phyloP scores from a whole-genome alignment of 2,888 invertebrate genomes.

The Tridacna crocea region DNA sequence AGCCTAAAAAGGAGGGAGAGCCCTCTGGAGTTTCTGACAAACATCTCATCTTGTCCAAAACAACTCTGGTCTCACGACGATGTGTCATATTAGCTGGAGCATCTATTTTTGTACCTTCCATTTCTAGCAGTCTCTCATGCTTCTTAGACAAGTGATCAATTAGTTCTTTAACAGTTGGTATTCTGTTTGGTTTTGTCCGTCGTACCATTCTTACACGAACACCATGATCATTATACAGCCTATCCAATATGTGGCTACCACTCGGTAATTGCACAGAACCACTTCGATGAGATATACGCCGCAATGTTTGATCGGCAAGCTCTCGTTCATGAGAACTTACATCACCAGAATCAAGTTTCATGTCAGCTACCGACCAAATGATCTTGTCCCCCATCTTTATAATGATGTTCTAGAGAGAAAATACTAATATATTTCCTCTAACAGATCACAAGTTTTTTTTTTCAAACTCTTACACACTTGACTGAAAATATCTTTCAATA shows the following conservation, averaged over 20 bases:
- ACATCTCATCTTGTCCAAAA: conserved; percentile 22
- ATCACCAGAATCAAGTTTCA: conserved; percentile 17
- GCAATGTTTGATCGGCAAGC: conserved; percentile 34
- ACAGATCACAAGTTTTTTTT: too few relatives aligned
- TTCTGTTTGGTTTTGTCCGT: conserved; percentile 58
- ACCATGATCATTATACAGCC: conserved; percentile 71
- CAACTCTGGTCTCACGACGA: not conserved
- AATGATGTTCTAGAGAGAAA: not conserved
- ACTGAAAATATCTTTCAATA: not conserved
- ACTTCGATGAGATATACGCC: conserved; percentile 46
- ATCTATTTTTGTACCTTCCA: conserved; percentile 48
- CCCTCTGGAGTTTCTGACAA: conserved; percentile 36
- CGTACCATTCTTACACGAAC: conserved; percentile 66
- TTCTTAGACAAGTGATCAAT: conserved; percentile 71
- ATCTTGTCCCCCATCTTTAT: conserved; percentile 10
- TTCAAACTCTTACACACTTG: too few relatives aligned
- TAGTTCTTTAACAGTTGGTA: conserved; percentile 72
- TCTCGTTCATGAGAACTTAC: conserved; percentile 25
- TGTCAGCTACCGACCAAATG: conserved; percentile 1
- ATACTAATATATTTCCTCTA: too few relatives aligned
- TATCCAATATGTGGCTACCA: conserved; percentile 64
- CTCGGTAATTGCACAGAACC: conserved; percentile 60
- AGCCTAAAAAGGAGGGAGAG: not conserved
- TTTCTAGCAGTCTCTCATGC: conserved; percentile 67
- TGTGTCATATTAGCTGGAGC: not conserved